Base-by-base conservation (phyloP, 2,888 invertebrate genomes). In the Boloria euphrosyne region DNA sequence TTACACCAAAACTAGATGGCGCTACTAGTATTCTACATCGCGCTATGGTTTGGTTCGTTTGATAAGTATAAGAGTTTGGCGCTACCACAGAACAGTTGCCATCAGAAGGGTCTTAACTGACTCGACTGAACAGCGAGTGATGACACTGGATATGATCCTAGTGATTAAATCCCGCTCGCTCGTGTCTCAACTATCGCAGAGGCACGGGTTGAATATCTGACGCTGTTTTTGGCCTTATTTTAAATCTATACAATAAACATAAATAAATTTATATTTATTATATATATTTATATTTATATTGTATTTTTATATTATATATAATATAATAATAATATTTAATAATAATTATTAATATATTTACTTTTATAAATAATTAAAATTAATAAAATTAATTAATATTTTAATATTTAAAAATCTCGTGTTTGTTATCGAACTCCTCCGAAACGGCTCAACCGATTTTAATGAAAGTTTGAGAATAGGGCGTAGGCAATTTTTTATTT, bases 111-210 rank as follows among this genome's bases (percentile, higher is more conserved):
- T 90, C 89, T 87, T 88, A 90, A 89, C 90, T 90, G 90, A 90
- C 90, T 91, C 89, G 89, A 91, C 90, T 90, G 89, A 90, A 90
- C 90, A 90, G 91, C 85, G 90, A 79, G 74, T 92, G 90, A 90
- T 90, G 90, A 89, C 2, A 13, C 59, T 4, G 85, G 86, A 86
- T 60, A 85, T 86, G 85, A 85, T 66, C n/a, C 57, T 14, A 3
- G 47, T 86, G 86, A 86, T 86, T 86, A 84, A 47, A 77, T 5
- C 73, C 82, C 85, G 81, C 85, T 86, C 86, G 75, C 78, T 65
- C 75, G 74, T 55, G 73, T 58, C 77, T 87, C 85, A 85, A 80
- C 86, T 87, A 86, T 87, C 86, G 86, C 86, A 86, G 86, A 85
- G 81, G 44, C 72, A 58, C 70, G 73, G 64, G 79, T 76, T 71